phyloP scores from a whole-genome alignment of 2,113 vertebrate genomes.

The Alaudala cheleensis region DNA sequence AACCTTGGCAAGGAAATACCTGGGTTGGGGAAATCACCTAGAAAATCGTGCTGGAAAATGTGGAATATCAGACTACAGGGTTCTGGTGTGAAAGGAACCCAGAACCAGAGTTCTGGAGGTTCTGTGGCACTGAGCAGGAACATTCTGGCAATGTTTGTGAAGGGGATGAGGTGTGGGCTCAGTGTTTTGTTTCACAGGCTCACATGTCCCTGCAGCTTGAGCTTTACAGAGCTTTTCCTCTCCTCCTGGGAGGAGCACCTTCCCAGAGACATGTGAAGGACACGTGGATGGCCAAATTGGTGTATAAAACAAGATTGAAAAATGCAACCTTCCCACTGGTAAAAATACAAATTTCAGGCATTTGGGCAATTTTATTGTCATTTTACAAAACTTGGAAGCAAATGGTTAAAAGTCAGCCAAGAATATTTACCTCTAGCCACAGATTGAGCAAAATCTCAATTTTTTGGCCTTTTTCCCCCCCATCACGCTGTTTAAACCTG shows the following conservation, averaged over 20 bases:
- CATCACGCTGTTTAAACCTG: background rate
- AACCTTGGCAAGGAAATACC: background rate
- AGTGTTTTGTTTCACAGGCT: background rate
- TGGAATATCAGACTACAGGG: fast-evolving
- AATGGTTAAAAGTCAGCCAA: background rate
- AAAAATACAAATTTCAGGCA: background rate
- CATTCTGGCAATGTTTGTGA: background rate
- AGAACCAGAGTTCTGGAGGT: background rate
- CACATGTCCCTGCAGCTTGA: fast-evolving
- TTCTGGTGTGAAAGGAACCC: background rate
- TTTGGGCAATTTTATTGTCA: background rate
- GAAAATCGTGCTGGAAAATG: background rate
- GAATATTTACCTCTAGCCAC: background rate
- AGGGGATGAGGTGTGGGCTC: background rate
- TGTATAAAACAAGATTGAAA: background rate
- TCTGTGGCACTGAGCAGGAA: background rate
- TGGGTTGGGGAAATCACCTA: background rate
- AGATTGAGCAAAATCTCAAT: background rate
- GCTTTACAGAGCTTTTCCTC: background rate
- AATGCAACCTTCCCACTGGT: background rate
- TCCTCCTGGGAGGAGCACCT: background rate
- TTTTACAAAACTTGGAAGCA: background rate
- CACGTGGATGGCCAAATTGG: background rate
- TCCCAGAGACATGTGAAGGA: background rate
- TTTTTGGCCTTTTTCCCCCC: background rate